Percentiles rank a stretch among this genome's conserved stretches.
These are phyloP conservation scores for Unio pictorum DNA, from an alignment of 2,888 invertebrate genomes.

Conservation along the genomic window DNA sequence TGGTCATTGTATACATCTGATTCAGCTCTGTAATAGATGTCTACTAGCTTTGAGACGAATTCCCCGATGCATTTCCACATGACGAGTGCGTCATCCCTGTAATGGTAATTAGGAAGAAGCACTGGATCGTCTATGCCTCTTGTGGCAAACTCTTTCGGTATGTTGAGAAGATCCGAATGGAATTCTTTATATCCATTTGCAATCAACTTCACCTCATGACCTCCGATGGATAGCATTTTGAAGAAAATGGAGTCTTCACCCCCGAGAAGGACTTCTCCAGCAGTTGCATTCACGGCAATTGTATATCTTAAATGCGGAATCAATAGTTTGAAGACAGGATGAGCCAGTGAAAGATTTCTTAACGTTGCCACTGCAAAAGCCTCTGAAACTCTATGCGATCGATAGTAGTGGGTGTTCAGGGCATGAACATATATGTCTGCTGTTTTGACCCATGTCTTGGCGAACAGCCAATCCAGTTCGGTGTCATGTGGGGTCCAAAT, in stretches of 20 bases:
- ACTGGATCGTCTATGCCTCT: conserved; percentile 24
- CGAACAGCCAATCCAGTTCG: conserved; percentile 29
- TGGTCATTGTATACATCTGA: conserved; percentile 18
- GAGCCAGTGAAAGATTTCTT: conserved; percentile 27
- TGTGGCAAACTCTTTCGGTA: conserved; percentile 15
- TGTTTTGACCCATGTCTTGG: conserved; percentile 26
- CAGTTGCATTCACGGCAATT: conserved; percentile 24
- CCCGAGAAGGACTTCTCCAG: conserved; percentile 19
- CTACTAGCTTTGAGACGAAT: conserved; percentile 17
- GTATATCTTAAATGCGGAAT: conserved; percentile 24
- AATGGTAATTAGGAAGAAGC: conserved; percentile 28
- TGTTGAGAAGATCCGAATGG: conserved; percentile 15
- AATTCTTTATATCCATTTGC: conserved; percentile 19
- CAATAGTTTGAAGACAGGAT: conserved; percentile 31
- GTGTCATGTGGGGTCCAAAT: conserved; percentile 33
- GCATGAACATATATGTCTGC: conserved; percentile 28
- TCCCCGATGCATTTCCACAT: conserved; percentile 21
- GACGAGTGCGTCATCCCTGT: conserved; percentile 29
- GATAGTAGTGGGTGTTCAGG: conserved; percentile 22
- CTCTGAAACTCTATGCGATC: conserved; percentile 29
- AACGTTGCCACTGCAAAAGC: conserved; percentile 19
- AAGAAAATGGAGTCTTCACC: conserved; percentile 27
- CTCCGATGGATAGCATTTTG: conserved; percentile 20
- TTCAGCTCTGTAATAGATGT: conserved; percentile 25
- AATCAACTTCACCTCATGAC: conserved; percentile 9